Percentiles rank a stretch among this genome's conserved stretches.
Evolutionary conservation across 1,140 invertebrate genomes (phyloP).

Genomic region (Heliconius hermathena): DNA sequence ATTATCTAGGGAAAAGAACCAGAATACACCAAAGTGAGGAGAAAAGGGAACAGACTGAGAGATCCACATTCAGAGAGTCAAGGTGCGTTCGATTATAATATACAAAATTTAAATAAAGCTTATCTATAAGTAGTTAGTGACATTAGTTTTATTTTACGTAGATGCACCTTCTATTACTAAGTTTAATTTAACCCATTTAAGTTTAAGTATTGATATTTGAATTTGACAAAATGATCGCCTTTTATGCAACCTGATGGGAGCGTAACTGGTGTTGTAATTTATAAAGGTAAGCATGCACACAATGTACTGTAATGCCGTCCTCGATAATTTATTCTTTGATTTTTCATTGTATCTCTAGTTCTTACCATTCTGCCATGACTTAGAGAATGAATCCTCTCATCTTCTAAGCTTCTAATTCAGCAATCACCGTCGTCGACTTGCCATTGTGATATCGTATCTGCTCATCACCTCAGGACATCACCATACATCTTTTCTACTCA

Average conservation of each 20-base stretch:
- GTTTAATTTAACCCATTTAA: constrained; percentile 76
- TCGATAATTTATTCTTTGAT: constrained; percentile 37
- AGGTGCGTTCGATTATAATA: constrained; percentile 80
- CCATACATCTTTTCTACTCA: constrained; percentile 44
- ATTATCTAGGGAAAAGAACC: constrained; percentile 87
- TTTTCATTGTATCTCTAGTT: constrained; percentile 43
- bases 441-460: constrained; percentile 30
- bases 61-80: constrained; percentile 91
- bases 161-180: constrained; percentile 74
- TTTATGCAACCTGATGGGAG: constrained; percentile 81
- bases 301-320: constrained; percentile 65
- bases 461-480: constrained; percentile 34
- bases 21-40: constrained; percentile 90
- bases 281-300: constrained; percentile 81
- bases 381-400: constrained; percentile 43
- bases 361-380: constrained; percentile 45
- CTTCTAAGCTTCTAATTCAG: constrained; percentile 39
- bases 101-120: constrained; percentile 50
- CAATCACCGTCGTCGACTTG: constrained; percentile 34
- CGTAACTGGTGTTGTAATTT: constrained; percentile 80
- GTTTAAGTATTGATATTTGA: constrained; percentile 72
- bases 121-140: constrained; percentile 76
- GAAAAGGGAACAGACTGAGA: constrained; percentile 88
- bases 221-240: constrained; percentile 79
- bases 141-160: constrained; percentile 77